Evolutionary conservation across 2,113 vertebrate species (phyloP).

Genomic region (Paralichthys olivaceus): DNA sequence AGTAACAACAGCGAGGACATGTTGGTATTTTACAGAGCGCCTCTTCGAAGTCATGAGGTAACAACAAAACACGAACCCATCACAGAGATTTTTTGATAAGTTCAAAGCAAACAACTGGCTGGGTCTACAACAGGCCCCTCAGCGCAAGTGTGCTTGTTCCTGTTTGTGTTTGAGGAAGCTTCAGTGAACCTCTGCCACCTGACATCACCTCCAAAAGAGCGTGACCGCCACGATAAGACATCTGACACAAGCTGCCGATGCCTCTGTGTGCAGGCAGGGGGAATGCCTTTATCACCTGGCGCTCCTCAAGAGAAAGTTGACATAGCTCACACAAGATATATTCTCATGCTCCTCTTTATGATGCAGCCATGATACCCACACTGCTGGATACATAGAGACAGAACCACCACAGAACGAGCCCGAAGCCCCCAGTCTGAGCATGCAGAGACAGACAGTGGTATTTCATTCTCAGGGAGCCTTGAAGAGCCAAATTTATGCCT

Average conservation of each 20-base stretch:
- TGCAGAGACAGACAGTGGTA: slow-evolving; percentile 71
- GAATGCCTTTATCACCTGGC: slow-evolving; percentile 23
- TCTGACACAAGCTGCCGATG: slow-evolving; percentile 10
- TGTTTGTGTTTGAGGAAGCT: slow-evolving; percentile 27
- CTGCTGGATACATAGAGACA: slow-evolving; percentile 26
- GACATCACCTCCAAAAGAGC: slow-evolving; percentile 52
- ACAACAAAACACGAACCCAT: slow-evolving; percentile 1
- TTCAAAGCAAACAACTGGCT: slow-evolving; percentile 35
- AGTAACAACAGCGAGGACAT: background rate
- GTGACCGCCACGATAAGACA: slow-evolving; percentile 33
- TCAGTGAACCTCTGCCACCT: slow-evolving; percentile 36
- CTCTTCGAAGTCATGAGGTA: background rate
- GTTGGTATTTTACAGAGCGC: background rate
- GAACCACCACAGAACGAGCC: slow-evolving; percentile 41
- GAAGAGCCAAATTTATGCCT: slow-evolving; percentile 67
- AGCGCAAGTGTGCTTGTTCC: background rate
- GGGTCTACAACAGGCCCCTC: slow-evolving; percentile 11
- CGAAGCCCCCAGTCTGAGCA: slow-evolving; percentile 65
- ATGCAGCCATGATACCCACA: slow-evolving; percentile 30
- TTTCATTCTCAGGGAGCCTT: slow-evolving; percentile 70
- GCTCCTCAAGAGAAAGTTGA: slow-evolving; percentile 14
- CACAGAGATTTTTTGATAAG: slow-evolving; percentile 2
- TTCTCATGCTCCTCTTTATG: background rate
- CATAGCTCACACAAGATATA: background rate
- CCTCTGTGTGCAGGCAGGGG: slow-evolving; percentile 1